Base-by-base conservation (phyloP, 2,113 vertebrate genomes). In the Urocynchramus pylzowi region DNA sequence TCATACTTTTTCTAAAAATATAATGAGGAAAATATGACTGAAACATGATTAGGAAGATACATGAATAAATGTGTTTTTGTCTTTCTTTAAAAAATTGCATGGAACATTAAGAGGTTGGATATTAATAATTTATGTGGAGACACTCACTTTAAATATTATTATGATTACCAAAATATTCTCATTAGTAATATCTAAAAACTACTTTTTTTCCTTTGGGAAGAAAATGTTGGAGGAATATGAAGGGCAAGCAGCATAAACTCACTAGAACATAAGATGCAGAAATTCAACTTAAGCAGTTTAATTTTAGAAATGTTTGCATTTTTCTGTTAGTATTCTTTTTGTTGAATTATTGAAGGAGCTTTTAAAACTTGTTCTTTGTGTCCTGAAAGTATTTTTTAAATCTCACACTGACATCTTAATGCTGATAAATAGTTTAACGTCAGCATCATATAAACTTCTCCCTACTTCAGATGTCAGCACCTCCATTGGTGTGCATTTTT, bases 361-460 rank as follows among this genome's bases (percentile, higher is more conserved):
- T 95, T 90, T 59, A 80, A 92, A 92, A 74, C 50, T 70, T 86
- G 44, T 69, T 83, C 61, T 85, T 84, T 94, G 63, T 95, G 82
- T 94, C 57, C 47, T 65, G 67, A 85, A 92, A 93, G 23, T 82
- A 79, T 91, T 94, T 91, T 91, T 95, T 82, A 47, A 91, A 96
- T 96, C 81, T 89, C 27, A 47, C 33, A 39, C 59, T 95, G 91
- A 93, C 82, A 79, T 91, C 87, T 89, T 91, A 91, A 89, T 91
- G 53, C 89, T 96, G 89, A 93, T 87, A 84, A 93, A 94, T 96
- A 73, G 47, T 90, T 93, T 87, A 83, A 92, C 0, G 1, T 94
- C 81, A 76, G 57, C 35, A 20, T 30, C 60, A 49, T 89, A 85
- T 91, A 93, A 97, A 96, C 84, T 89, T 89, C 41, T 69, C 67